Conservation (phyloP, 2,797 vertebrate genomes). For the Onychomys torridus region DNA sequence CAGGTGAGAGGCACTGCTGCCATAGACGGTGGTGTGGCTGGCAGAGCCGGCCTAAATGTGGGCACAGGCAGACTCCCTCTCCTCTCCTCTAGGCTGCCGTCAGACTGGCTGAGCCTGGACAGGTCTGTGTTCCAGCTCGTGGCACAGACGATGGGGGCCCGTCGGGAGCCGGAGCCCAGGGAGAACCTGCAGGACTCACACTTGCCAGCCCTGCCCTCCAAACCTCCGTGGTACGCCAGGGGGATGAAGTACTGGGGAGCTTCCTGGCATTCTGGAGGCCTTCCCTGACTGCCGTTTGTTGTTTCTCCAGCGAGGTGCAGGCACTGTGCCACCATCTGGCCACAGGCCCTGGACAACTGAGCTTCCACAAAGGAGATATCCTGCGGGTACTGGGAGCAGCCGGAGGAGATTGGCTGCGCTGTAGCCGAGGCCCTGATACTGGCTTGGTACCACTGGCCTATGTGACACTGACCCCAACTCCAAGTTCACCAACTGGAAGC, state of each 20-base stretch:
- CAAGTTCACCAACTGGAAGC: constrained; percentile 78
- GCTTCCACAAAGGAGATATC: constrained; percentile 95
- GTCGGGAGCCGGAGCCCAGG: constrained; percentile 88
- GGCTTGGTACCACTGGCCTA: constrained; percentile 96
- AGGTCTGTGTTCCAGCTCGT: constrained; percentile 93
- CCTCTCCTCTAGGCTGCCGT: constrained; percentile 90
- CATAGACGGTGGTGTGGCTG: rapidly evolving
- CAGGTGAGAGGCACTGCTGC: constrained; percentile 85
- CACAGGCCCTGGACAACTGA: constrained; percentile 94
- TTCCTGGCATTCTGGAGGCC: neutral
- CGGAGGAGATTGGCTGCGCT: constrained; percentile 94
- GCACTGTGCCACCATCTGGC: constrained; percentile 95
- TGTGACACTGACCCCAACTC: constrained; percentile 89
- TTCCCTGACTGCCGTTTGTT: constrained; percentile 59
- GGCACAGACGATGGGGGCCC: constrained; percentile 92
- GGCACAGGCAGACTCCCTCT: neutral
- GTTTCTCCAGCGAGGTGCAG: constrained; percentile 91
- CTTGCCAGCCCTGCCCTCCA: constrained; percentile 34
- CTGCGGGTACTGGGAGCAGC: constrained; percentile 91
- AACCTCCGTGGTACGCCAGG: constrained; percentile 82
- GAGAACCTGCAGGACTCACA: neutral
- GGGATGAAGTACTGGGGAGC: neutral
- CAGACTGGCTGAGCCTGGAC: constrained; percentile 96
- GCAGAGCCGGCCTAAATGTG: neutral
- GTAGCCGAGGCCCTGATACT: constrained; percentile 88